Conservation (phyloP, 2,888 invertebrate genomes). For the Polyploca ridens region DNA sequence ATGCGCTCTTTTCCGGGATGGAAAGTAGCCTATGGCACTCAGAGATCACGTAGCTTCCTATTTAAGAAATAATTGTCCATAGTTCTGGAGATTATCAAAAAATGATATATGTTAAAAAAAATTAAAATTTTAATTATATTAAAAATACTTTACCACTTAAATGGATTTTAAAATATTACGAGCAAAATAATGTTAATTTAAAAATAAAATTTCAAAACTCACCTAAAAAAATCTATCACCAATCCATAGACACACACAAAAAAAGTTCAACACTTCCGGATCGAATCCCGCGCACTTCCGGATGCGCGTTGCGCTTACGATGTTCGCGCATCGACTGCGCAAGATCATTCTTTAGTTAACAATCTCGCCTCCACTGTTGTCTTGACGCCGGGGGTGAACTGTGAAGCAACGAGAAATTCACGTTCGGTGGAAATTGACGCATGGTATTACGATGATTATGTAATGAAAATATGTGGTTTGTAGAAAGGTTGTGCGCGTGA, state of each 20-base stretch:
- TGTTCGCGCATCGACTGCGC: constrained; percentile 27
- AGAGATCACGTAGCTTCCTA: too few relatives aligned
- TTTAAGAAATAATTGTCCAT: too few relatives aligned
- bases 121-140: too few relatives aligned
- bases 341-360: constrained; percentile 11
- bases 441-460: not conserved
- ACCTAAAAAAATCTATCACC: constrained; percentile 12
- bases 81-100: too few relatives aligned
- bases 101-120: too few relatives aligned
- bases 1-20: too few relatives aligned
- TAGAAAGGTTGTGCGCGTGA: constrained; percentile 4
- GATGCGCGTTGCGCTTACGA: constrained; percentile 21
- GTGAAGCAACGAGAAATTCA: not conserved
- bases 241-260: constrained; percentile 12
- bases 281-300: constrained; percentile 4
- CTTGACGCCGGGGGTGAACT: not conserved
- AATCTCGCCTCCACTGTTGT: constrained; percentile 20
- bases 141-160: too few relatives aligned
- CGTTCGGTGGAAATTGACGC: not conserved
- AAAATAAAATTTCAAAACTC: not conserved
- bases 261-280: constrained; percentile 17
- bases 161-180: not conserved
- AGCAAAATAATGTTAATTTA: not conserved
- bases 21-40: too few relatives aligned
- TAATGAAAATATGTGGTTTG: not conserved